Evolutionary conservation across 2,113 vertebrate species (phyloP).

Genomic region (Puntigrus tetrazona): DNA sequence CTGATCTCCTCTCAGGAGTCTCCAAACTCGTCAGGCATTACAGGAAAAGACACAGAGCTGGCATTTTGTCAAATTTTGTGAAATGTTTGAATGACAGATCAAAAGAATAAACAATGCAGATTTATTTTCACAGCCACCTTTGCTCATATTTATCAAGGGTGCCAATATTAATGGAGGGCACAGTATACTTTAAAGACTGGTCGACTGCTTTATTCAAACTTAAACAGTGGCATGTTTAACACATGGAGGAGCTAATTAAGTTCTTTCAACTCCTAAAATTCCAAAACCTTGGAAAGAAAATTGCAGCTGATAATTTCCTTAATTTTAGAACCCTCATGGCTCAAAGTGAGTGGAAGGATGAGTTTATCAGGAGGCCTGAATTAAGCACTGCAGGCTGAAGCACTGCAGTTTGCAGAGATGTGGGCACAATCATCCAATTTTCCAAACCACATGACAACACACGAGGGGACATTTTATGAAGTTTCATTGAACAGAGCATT

Average conservation of each 20-base stretch:
- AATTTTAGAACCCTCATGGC: background rate
- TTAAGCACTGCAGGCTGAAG: background rate
- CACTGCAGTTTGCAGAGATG: conserved; percentile 6
- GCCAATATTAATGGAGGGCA: background rate
- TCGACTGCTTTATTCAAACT: no score
- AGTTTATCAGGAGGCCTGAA: background rate
- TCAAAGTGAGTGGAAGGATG: background rate
- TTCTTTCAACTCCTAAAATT: background rate
- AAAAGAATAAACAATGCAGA: no score
- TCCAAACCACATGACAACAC: background rate
- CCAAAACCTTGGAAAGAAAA: background rate
- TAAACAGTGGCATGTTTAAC: background rate
- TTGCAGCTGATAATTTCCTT: background rate
- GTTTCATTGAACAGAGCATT: background rate
- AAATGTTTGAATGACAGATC: no score
- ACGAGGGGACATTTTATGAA: background rate
- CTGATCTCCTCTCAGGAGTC: no score
- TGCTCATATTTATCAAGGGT: no score
- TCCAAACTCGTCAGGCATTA: no score
- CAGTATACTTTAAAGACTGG: background rate
- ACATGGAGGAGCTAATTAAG: background rate
- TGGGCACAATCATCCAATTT: conserved; percentile 13
- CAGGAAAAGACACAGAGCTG: no score
- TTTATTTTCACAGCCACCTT: no score
- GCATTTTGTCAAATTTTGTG: no score